Evolutionary conservation across 2,888 invertebrate species (phyloP).

Genomic region (Amiota communis): DNA sequence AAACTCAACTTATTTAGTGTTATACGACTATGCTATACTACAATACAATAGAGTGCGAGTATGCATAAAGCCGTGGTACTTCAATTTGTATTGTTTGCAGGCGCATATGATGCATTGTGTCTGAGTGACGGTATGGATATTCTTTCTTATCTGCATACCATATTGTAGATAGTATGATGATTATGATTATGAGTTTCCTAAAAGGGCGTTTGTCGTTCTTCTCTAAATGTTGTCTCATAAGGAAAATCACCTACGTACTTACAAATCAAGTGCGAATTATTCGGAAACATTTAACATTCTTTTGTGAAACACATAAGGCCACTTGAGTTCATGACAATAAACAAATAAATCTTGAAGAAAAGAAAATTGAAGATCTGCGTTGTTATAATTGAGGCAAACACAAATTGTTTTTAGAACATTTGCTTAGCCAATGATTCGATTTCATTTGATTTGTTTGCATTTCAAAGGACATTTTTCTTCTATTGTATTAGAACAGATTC

Average conservation of each 20-base stretch:
- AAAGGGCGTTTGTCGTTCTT: constrained; percentile 57
- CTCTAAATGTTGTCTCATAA: constrained; percentile 51
- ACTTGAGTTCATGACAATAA: constrained; percentile 6
- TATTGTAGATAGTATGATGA: too few species aligned
- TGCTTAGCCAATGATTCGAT: constrained; percentile 47
- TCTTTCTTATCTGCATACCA: not conserved
- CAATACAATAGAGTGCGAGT: too few species aligned
- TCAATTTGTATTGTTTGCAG: constrained; percentile 14
- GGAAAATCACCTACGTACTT: constrained; percentile 67
- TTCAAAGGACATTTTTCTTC: constrained; percentile 9
- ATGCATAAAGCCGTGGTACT: constrained; percentile 6
- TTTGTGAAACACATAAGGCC: not conserved
- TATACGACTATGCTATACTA: too few species aligned
- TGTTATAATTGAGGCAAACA: constrained; percentile 64
- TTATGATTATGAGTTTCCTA: constrained; percentile 1
- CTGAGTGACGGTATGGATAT: not conserved
- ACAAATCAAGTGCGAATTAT: constrained; percentile 65
- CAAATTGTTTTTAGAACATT: constrained; percentile 63
- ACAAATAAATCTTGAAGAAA: not conserved
- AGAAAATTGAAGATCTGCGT: constrained; percentile 44
- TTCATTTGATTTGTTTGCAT: constrained; percentile 24
- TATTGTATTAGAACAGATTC: not conserved
- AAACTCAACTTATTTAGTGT: constrained; percentile 1
- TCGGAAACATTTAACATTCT: constrained; percentile 21
- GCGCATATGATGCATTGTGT: constrained; percentile 19